Evolutionary conservation across 2,113 vertebrate species (phyloP), one percentile per base, ranked within the genome.

Genomic region (Pseudopodoces humilis): DNA sequence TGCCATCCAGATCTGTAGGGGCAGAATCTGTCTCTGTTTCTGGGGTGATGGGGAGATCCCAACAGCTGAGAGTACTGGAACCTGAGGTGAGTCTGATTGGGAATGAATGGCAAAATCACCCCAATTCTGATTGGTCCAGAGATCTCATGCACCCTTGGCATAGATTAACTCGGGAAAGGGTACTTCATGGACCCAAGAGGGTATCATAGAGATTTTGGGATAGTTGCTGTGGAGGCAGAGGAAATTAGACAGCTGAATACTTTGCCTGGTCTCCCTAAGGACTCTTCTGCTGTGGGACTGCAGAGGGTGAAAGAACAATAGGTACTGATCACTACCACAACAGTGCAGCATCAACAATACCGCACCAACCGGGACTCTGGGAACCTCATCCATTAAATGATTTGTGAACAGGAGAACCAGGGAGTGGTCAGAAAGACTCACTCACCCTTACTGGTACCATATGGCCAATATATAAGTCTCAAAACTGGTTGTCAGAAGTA

Each of bases 321-420:
- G 25, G 7, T 69, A 50, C 13, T 0, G 3, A 50, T 37, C 25
- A 30, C 19, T 30, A 22, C n/a, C 13, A 50, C 19, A 69, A 16
- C n/a, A 39, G n/a, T 12, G 7, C 67, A 69, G 22, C 6, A 8
- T 37, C n/a, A 50, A 50, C 27, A 69, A 28, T 30, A 50, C 19
- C 1, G 0, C 19, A 15, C 25, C 19, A 39, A 22, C 47, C 1
- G 1, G 18, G 19, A 37, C 19, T 50, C 25, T 2, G 5, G 28
- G n/a, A 37, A 13, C 14, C 46, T 2, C n/a, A 37, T 69, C 19
- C 47, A 69, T 69, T n/a, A 68, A n/a, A 50, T 12, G 13, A 37
- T 50, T 50, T 2, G 3, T 30, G n/a, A 50, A 37, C n/a, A 50
- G 47, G 47, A 69, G n/a, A 69, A 5, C 18, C 13, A 50, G 31